Evolutionary conservation across 2,888 invertebrate species (phyloP).

Genomic region (Neuroscelio doddi): DNA sequence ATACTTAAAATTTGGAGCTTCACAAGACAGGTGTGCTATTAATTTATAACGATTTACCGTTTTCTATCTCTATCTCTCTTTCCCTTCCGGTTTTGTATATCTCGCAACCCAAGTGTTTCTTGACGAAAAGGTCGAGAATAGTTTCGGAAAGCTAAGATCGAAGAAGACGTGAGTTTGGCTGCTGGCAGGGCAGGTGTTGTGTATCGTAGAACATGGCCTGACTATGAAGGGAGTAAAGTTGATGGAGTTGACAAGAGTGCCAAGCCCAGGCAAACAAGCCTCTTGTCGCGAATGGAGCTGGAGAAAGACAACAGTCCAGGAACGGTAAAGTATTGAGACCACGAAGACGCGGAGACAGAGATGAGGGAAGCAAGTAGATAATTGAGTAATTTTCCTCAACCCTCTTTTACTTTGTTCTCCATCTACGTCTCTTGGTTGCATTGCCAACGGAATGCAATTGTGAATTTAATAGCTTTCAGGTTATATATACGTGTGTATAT

Average conservation of each 20-base stretch:
- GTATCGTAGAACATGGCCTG: constrained; percentile 39
- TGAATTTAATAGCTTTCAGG: constrained; percentile 8
- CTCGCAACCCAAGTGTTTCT: constrained; percentile 25
- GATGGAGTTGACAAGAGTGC: constrained; percentile 43
- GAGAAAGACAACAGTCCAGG: constrained; percentile 32
- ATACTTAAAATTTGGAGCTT: too few relatives aligned
- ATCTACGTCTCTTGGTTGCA: constrained; percentile 2
- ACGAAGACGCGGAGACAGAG: constrained; percentile 12
- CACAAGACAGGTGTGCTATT: background rate
- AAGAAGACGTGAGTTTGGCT: constrained; percentile 6
- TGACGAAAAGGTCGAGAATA: constrained; percentile 22
- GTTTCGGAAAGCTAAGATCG: constrained; percentile 16
- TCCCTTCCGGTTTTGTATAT: constrained; percentile 13
- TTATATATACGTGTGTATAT: constrained; percentile 1
- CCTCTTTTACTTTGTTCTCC: constrained; percentile 22
- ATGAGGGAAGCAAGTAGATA: constrained; percentile 32
- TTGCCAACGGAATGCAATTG: constrained; percentile 1
- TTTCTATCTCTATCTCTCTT: too few relatives aligned
- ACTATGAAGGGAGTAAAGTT: constrained; percentile 31
- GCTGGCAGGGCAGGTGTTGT: constrained; percentile 36
- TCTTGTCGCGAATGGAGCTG: constrained; percentile 37
- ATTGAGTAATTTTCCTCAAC: constrained; percentile 39
- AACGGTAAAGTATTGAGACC: constrained; percentile 30
- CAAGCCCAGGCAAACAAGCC: constrained; percentile 49
- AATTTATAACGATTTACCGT: background rate